Conservation (phyloP, 2,888 invertebrate species). For the Tigriopus californicus region DNA sequence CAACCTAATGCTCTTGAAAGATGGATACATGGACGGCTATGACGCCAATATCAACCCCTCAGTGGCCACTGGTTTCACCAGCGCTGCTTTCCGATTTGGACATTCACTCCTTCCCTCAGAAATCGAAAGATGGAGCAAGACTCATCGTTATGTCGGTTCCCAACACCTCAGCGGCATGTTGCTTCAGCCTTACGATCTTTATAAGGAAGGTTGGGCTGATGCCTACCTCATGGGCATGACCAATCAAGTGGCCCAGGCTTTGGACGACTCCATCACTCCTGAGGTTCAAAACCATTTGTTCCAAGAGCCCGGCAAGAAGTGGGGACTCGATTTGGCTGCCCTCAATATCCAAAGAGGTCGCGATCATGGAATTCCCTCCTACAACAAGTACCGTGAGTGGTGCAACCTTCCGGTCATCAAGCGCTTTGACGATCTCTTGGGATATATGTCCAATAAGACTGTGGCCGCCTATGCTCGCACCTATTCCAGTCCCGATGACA, state of each 20-base stretch:
- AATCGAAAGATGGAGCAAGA: slow-evolving; percentile 38
- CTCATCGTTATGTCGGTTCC: slow-evolving; percentile 27
- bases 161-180: slow-evolving; percentile 29
- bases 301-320: slow-evolving; percentile 30
- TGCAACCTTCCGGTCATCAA: neutral
- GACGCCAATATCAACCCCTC: slow-evolving; percentile 22
- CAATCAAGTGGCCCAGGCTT: slow-evolving; percentile 27
- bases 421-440: neutral
- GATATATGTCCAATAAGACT: slow-evolving; percentile 5
- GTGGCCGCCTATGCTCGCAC: neutral
- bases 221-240: slow-evolving; percentile 30
- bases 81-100: slow-evolving; percentile 33
- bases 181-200: slow-evolving; percentile 31
- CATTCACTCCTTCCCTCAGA: slow-evolving; percentile 31
- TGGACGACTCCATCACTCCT: slow-evolving; percentile 20
- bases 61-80: slow-evolving; percentile 29
- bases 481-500: slow-evolving; percentile 26
- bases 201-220: slow-evolving; percentile 31
- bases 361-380: slow-evolving; percentile 75
- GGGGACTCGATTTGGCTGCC: slow-evolving; percentile 74
- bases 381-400: slow-evolving; percentile 26
- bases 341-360: slow-evolving; percentile 84
- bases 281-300: slow-evolving; percentile 24
- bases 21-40: slow-evolving; percentile 11
- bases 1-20: slow-evolving; percentile 8